phyloP scores from a whole-genome alignment of 2,113 vertebrate genomes.

The Pseudorectes ferrugineus region DNA sequence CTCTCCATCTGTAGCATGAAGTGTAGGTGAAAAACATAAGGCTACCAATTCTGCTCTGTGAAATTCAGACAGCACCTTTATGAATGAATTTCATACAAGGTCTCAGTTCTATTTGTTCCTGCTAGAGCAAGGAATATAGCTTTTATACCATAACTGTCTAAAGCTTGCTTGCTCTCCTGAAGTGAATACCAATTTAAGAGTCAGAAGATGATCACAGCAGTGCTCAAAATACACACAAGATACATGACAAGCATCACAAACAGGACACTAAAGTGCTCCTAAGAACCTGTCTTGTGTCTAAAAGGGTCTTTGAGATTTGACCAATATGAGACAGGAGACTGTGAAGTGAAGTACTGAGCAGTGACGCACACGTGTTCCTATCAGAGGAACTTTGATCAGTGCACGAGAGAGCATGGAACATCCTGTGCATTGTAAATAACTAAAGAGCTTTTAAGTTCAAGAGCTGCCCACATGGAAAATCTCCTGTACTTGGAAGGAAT shows the following conservation, averaged over 20 bases:
- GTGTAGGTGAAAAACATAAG: neutral
- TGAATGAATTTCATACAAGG: neutral
- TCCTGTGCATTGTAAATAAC: neutral
- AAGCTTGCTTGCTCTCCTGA: neutral
- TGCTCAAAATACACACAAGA: neutral
- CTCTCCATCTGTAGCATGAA: constrained; percentile 3
- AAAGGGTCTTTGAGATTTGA: neutral
- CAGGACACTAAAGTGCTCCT: neutral
- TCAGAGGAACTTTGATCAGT: neutral
- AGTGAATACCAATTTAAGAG: neutral
- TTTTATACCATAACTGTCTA: neutral
- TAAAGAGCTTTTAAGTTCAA: neutral
- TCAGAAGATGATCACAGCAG: neutral
- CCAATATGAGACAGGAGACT: neutral
- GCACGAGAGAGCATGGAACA: neutral
- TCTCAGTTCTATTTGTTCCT: neutral
- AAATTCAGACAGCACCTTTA: neutral
- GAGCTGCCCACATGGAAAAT: neutral
- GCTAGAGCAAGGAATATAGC: neutral
- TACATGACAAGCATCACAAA: neutral
- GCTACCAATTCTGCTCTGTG: neutral
- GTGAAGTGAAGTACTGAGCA: neutral
- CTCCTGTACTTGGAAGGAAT: neutral
- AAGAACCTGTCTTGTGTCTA: neutral
- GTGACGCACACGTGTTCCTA: rapidly evolving